Evolutionary conservation across 2,888 invertebrate species (phyloP), one percentile per base, ranked within the genome.

Genomic region (Hymenopus coronatus): DNA sequence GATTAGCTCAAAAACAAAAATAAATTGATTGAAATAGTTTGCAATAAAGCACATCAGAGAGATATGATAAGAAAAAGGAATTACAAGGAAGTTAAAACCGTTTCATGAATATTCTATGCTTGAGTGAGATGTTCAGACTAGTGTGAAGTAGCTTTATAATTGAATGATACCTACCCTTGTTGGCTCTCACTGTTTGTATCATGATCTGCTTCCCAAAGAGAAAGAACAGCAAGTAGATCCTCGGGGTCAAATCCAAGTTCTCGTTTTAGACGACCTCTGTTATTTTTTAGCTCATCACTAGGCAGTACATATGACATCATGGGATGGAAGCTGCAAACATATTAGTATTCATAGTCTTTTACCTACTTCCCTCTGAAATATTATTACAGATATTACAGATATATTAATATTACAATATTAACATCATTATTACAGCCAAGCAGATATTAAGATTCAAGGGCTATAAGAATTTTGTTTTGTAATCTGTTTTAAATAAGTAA

Each of bases 211-310:
- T 95, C 95, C 94, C 95, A 95, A 82, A 95, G 92, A 88, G 94
- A 94, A 28, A 96, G 93, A 9, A 95, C 93, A 86, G 95, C 94
- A 88, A 95, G 93, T 33, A 95, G 94, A 91, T 95, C 95, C 91
- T 95, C 95, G 1, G 95, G 95, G 90, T 95, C 95, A 84, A 95
- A 93, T 82, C 95, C 95, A 82, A 95, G 94, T 91, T 95, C 95
- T 90, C 95, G 93, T 92, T 95, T 96, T 91, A 94, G 94, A 88
- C 95, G 94, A 70, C 92, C 30, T 93, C 93, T 88, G 92, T 92
- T 86, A n/a, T 70, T 87, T 12, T 82, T 87, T 28, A 87, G 82
- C 92, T 92, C 85, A 91, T 91, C 20, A 40, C 33, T 28, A 20
- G 88, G 83, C 81, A 88, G 33, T n/a, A 82, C 88, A 28, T 84